Conservation (phyloP, 2,888 invertebrate species). For the Sarcophaga rosellei region DNA sequence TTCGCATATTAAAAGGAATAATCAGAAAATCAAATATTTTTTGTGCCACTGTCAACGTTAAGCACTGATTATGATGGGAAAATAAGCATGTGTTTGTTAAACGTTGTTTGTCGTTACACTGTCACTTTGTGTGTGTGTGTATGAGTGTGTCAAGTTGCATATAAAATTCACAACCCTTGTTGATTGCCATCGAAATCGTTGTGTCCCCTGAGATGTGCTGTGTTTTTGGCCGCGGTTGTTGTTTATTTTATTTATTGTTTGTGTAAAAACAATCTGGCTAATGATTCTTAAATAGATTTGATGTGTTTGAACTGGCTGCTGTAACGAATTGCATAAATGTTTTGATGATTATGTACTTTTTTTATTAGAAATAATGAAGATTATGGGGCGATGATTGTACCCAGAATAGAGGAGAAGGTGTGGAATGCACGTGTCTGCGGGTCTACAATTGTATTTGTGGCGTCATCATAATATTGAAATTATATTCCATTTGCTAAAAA, state of each 20-base stretch:
- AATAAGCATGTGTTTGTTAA: constrained; percentile 58
- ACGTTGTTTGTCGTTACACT: constrained; percentile 17
- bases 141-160: constrained; percentile 6
- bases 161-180: constrained; percentile 50
- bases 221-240: constrained; percentile 51
- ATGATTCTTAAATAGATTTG: constrained; percentile 67
- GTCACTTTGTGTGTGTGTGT: constrained; percentile 22
- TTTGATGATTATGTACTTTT: constrained; percentile 12
- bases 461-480: no score
- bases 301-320: constrained; percentile 53
- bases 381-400: constrained; percentile 19
- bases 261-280: constrained; percentile 66
- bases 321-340: constrained; percentile 65
- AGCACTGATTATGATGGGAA: constrained; percentile 51
- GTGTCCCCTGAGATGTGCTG: constrained; percentile 54
- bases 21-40: constrained; percentile 48
- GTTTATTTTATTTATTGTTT: constrained; percentile 58
- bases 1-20: constrained; percentile 47
- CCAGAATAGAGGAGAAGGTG: background rate
- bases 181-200: constrained; percentile 15
- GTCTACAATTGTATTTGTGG: constrained; percentile 14
- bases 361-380: constrained; percentile 41
- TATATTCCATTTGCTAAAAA: no score
- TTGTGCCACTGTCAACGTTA: constrained; percentile 26
- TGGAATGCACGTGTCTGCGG: constrained; percentile 52